Conservation (phyloP, 2,888 invertebrate genomes). For the Schizotus pectinicornis region DNA sequence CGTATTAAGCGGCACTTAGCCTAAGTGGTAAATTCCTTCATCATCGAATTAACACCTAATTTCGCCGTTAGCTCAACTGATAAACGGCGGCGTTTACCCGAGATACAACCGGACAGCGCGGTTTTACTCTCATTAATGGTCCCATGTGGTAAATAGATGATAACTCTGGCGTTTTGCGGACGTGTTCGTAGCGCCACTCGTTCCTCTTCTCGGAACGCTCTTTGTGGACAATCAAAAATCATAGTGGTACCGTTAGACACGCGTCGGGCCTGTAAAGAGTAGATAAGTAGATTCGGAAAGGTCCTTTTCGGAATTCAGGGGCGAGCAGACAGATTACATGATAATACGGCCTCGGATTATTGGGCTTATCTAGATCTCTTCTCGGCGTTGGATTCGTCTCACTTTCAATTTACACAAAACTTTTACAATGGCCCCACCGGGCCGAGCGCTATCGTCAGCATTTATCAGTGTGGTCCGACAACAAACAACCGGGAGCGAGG, state of each 20-base stretch:
- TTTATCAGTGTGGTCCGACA: too few relatives aligned
- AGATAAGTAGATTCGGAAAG: constrained; percentile 32
- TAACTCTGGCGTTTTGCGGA: not conserved
- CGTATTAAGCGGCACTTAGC: constrained; percentile 2
- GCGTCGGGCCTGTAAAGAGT: constrained; percentile 34
- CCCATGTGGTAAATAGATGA: not conserved
- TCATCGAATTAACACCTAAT: constrained; percentile 19
- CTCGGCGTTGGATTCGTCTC: constrained; percentile 16
- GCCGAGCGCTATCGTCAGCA: too few relatives aligned
- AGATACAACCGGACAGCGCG: constrained; percentile 4
- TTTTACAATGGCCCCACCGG: too few relatives aligned
- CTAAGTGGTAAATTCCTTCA: constrained; percentile 15
- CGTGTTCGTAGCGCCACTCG: not conserved
- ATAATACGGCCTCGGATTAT: constrained; percentile 27
- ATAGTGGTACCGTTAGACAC: constrained; percentile 32
- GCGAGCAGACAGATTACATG: constrained; percentile 32
- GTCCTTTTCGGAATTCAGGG: constrained; percentile 32
- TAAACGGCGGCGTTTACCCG: not conserved
- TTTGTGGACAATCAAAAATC: constrained; percentile 16
- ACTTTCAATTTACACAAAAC: constrained; percentile 17
- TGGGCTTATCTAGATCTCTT: constrained; percentile 26
- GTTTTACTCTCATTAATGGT: not conserved
- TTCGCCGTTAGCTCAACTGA: constrained; percentile 1
- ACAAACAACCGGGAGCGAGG: too few relatives aligned
- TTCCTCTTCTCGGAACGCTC: constrained; percentile 1